Evolutionary conservation across 2,113 vertebrate genomes (phyloP).

Genomic region (Setophaga petechia): DNA sequence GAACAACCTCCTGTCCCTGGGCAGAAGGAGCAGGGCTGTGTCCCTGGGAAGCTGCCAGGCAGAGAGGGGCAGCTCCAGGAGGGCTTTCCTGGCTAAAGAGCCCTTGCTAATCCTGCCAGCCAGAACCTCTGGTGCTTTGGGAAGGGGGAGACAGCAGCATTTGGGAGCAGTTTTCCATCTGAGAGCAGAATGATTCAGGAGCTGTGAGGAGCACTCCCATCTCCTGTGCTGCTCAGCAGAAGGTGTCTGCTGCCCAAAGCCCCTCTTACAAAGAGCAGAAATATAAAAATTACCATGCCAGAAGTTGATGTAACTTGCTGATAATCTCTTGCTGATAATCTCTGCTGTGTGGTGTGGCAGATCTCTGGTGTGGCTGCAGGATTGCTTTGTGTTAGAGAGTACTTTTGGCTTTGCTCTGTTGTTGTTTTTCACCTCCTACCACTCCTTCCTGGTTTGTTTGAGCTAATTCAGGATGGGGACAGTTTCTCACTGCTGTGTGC

Average conservation of each 20-base stretch:
- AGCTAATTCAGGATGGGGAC: background rate
- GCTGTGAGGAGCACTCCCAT: rapidly evolving
- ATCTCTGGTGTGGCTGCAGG: too few species aligned
- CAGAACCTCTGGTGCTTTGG: background rate
- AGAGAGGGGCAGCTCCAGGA: background rate
- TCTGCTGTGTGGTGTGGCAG: background rate
- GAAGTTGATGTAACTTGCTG: background rate
- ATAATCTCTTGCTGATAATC: background rate
- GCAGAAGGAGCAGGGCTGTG: background rate
- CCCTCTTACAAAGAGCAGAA: background rate
- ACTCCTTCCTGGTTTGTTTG: background rate
- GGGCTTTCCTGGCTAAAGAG: background rate
- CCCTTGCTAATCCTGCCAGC: background rate
- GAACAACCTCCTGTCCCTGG: background rate
- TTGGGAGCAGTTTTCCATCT: background rate
- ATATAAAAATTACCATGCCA: background rate
- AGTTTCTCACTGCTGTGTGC: background rate
- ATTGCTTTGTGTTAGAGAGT: background rate
- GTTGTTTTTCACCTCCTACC: background rate
- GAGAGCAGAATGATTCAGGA: background rate
- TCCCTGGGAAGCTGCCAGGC: background rate
- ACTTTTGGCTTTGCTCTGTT: background rate
- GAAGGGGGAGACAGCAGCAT: background rate
- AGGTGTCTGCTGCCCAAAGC: background rate
- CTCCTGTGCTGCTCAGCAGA: background rate